Conservation (phyloP, 1,140 invertebrate species). For the Ctenoplectra terminalis region DNA sequence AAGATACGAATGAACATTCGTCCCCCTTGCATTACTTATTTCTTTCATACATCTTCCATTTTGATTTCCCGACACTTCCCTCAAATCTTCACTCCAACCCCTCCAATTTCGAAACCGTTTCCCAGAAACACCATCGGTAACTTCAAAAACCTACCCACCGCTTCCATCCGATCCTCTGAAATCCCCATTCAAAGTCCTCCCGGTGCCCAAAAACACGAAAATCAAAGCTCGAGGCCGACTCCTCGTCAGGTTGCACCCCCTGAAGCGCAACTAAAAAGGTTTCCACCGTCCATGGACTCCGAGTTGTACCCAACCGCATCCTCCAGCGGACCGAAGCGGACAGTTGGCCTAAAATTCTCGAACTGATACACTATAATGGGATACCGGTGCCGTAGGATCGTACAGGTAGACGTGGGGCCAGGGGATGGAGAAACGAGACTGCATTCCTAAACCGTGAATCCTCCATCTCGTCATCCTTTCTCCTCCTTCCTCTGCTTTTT, state of each 20-base stretch:
- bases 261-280: not conserved
- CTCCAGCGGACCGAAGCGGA: not conserved
- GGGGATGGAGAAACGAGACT: constrained; percentile 31
- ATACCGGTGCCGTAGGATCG: constrained; percentile 8
- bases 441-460: constrained; percentile 70
- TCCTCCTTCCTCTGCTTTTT: not conserved
- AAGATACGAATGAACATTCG: too few relatives aligned
- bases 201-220: not conserved
- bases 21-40: too few relatives aligned
- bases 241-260: not conserved
- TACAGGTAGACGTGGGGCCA: constrained; percentile 20
- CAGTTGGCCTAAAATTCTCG: constrained; percentile 39
- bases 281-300: not conserved
- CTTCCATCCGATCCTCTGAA: too few relatives aligned
- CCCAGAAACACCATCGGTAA: not conserved
- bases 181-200: not conserved
- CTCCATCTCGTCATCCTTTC: not conserved
- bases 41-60: too few relatives aligned
- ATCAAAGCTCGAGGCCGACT: not conserved
- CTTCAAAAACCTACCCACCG: not conserved
- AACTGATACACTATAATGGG: constrained; percentile 36
- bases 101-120: too few relatives aligned
- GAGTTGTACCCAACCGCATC: not conserved
- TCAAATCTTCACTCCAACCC: too few relatives aligned
- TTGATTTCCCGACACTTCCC: too few relatives aligned